Percentiles rank a stretch among this genome's conserved stretches.
phyloP scores from a whole-genome alignment of 2,113 vertebrate genomes.

The Falco punctatus region DNA sequence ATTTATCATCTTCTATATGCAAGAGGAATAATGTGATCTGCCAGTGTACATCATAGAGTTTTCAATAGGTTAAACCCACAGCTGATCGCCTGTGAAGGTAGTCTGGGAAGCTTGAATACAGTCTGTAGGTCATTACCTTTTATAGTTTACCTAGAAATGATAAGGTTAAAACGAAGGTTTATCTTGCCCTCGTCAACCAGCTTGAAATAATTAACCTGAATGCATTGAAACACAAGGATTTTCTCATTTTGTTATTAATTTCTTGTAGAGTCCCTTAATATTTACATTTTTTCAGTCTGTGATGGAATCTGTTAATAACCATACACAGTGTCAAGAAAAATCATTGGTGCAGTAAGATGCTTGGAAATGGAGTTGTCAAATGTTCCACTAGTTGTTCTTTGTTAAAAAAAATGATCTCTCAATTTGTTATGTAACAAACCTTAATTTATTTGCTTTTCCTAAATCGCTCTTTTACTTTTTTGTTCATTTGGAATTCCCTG shows the following conservation, averaged over 20 bases:
- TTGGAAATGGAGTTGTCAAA: conserved; percentile 41
- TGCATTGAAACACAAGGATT: conserved; percentile 63
- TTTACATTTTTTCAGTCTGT: conserved; percentile 68
- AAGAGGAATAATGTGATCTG: background rate
- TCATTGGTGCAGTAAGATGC: background rate
- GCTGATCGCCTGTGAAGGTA: background rate
- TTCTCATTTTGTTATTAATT: conserved; percentile 69
- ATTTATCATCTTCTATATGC: background rate
- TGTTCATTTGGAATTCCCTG: background rate
- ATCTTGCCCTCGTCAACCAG: conserved; percentile 41
- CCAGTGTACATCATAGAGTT: background rate
- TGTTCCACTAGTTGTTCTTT: background rate
- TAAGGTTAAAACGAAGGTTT: conserved; percentile 55
- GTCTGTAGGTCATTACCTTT: background rate
- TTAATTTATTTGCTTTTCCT: background rate
- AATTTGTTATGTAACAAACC: background rate
- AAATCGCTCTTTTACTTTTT: background rate
- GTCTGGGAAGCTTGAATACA: background rate
- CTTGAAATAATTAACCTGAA: conserved; percentile 71
- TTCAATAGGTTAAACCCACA: background rate
- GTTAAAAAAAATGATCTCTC: background rate
- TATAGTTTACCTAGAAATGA: conserved; percentile 26
- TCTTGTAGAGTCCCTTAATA: conserved; percentile 71
- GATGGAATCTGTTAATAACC: conserved; percentile 47
- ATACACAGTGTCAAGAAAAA: conserved; percentile 40